Evolutionary conservation across 2,888 invertebrate genomes (phyloP).

Genomic region (Calameuta filiformis): DNA sequence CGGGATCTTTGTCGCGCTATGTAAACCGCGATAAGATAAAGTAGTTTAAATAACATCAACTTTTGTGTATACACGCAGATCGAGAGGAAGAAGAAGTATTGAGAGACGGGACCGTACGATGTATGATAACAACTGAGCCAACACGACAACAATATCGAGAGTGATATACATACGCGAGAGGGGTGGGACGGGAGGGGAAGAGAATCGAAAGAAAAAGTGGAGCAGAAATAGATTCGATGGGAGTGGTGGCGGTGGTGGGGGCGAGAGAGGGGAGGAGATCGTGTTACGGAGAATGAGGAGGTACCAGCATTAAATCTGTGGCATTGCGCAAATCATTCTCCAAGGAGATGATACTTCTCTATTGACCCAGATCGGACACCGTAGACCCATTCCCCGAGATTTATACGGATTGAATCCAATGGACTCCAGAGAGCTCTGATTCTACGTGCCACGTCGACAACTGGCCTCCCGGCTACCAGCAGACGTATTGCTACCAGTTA

Average conservation of each 20-base stretch:
- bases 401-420: not conserved
- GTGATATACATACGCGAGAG: not conserved
- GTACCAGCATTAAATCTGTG: not conserved
- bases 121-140: not conserved
- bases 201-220: not conserved
- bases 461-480: not conserved
- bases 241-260: not conserved
- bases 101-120: not conserved
- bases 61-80: conserved; percentile 22
- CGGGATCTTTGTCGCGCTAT: conserved; percentile 28
- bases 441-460: not conserved
- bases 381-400: not conserved
- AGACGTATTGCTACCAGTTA: conserved; percentile 25
- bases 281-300: not conserved
- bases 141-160: not conserved
- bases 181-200: too few relatives aligned
- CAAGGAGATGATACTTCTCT: conserved; percentile 22
- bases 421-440: not conserved
- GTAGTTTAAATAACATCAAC: conserved; percentile 23
- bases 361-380: conserved; percentile 52
- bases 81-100: not conserved
- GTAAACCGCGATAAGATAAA: conserved; percentile 35
- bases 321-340: not conserved
- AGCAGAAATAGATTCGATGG: not conserved
- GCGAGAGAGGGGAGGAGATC: not conserved